Percentiles rank a stretch among this genome's conserved stretches.
Conservation (phyloP, 2,888 invertebrate species). For the Drosophila sordidapex region DNA sequence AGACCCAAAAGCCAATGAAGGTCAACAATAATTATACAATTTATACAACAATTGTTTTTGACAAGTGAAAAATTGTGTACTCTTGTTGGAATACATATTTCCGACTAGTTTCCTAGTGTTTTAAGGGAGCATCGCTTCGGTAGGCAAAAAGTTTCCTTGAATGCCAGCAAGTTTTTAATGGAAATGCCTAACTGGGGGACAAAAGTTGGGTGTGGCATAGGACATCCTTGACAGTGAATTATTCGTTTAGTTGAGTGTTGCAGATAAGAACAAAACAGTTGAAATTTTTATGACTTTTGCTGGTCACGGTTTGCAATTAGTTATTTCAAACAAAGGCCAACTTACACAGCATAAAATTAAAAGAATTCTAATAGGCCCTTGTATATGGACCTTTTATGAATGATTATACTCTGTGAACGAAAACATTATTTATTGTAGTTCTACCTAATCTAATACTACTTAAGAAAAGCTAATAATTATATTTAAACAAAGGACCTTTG, state of each 20-base stretch:
- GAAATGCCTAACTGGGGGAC: constrained; percentile 52
- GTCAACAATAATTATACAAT: constrained; percentile 76
- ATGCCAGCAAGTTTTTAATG: constrained; percentile 68
- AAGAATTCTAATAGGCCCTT: neutral
- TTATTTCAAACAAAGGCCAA: neutral
- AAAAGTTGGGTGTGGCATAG: constrained; percentile 31
- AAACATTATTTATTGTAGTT: neutral
- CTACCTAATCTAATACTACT: neutral
- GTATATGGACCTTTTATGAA: neutral
- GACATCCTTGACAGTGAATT: constrained; percentile 50
- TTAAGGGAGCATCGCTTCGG: neutral
- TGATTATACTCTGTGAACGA: neutral
- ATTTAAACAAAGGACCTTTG: neutral
- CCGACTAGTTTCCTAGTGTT: constrained; percentile 27
- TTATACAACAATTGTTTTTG: constrained; percentile 77
- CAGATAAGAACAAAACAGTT: constrained; percentile 16
- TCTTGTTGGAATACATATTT: constrained; percentile 27
- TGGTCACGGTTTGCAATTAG: neutral
- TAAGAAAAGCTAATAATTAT: neutral
- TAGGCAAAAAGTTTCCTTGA: constrained; percentile 52
- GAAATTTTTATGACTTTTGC: constrained; percentile 23
- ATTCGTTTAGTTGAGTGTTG: constrained; percentile 31
- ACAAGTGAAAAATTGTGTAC: constrained; percentile 58
- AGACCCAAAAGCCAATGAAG: constrained; percentile 48
- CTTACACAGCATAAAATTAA: neutral